Evolutionary conservation across 2,888 invertebrate species (phyloP).

Genomic region (Acronicta psi): DNA sequence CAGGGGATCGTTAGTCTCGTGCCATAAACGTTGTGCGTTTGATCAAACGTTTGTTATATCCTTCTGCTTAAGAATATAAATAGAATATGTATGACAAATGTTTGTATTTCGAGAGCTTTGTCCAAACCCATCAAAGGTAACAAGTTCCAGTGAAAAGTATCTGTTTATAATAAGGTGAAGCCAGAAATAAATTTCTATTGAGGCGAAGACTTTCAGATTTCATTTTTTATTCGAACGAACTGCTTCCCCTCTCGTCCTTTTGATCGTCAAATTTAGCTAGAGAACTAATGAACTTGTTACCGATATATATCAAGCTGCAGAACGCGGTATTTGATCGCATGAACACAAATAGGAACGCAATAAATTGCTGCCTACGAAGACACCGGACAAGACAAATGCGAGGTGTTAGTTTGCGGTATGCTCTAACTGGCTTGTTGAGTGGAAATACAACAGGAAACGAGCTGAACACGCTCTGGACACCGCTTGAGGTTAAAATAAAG

Average conservation of each 20-base stretch:
- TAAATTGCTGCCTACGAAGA: conserved; percentile 76
- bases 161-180: not conserved
- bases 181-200: conserved; percentile 14
- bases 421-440: conserved; percentile 65
- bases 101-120: conserved; percentile 28
- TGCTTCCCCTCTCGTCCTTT: conserved; percentile 70
- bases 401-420: conserved; percentile 65
- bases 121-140: conserved; percentile 11
- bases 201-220: conserved; percentile 19
- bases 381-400: conserved; percentile 77
- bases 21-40: conserved; percentile 59
- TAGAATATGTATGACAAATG: conserved; percentile 41
- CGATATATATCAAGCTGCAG: conserved; percentile 69
- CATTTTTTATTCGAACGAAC: conserved; percentile 63
- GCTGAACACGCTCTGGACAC: conserved; percentile 54
- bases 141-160: conserved; percentile 3
- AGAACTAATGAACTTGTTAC: conserved; percentile 78
- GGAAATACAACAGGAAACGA: conserved; percentile 68
- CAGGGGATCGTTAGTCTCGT: conserved; percentile 70
- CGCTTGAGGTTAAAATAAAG: conserved; percentile 57
- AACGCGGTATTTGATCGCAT: conserved; percentile 70
- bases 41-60: conserved; percentile 51
- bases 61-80: conserved; percentile 24
- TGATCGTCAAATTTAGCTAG: conserved; percentile 75
- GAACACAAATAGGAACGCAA: conserved; percentile 71